Percentiles rank a stretch among this genome's conserved stretches.
These are phyloP conservation scores for Acanthiza pusilla DNA, from an alignment of 2,797 vertebrate species.

Conservation along the genomic window DNA sequence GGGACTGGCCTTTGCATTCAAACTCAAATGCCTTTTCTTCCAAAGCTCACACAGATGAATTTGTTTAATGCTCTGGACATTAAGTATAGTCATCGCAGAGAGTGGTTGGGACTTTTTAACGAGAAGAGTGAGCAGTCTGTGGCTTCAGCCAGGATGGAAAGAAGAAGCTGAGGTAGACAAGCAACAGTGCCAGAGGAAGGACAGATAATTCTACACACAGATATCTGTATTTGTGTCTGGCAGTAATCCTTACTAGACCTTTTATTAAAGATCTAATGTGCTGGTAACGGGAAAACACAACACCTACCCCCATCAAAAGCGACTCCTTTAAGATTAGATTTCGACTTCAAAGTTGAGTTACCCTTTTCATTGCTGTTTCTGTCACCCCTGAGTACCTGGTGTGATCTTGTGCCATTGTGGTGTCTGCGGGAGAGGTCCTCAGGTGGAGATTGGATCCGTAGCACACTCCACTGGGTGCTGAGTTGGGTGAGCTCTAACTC, in stretches of 20 bases:
- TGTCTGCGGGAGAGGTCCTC: background rate
- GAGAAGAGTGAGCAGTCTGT: background rate
- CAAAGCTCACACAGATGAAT: background rate
- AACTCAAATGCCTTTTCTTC: slow-evolving; percentile 14
- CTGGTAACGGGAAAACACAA: background rate
- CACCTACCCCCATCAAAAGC: background rate
- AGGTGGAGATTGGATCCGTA: accelerated
- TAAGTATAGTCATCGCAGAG: background rate
- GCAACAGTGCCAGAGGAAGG: background rate
- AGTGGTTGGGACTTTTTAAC: background rate
- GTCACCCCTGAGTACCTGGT: background rate
- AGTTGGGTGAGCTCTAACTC: background rate
- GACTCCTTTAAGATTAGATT: background rate
- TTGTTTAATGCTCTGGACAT: slow-evolving; percentile 26
- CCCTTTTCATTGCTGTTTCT: background rate
- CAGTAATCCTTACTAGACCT: background rate
- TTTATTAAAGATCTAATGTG: background rate
- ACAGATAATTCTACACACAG: background rate
- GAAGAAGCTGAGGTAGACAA: background rate
- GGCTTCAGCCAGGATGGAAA: background rate
- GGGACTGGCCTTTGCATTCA: slow-evolving; percentile 3
- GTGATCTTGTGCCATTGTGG: accelerated
- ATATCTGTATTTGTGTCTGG: background rate
- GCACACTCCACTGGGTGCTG: background rate
- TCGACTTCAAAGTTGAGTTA: background rate